Conservation (phyloP, 2,888 invertebrate species). For the Calameuta filiformis region DNA sequence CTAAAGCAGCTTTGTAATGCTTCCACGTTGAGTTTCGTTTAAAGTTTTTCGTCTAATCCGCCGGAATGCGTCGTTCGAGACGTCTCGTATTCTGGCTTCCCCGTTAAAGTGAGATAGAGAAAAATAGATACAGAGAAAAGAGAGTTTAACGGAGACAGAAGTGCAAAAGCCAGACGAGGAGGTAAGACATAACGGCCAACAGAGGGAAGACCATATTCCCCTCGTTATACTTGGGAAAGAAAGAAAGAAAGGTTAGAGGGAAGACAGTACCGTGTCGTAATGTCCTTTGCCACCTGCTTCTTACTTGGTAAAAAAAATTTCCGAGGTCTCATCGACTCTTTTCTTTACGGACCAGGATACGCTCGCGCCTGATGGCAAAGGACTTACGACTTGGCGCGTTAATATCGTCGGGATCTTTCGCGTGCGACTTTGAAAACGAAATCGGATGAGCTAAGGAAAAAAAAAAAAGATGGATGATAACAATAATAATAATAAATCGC, state of each 20-base stretch:
- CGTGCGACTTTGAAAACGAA: no score
- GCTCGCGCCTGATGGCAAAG: neutral
- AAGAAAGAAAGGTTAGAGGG: neutral
- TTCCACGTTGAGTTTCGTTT: conserved; percentile 39
- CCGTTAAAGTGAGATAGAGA: neutral
- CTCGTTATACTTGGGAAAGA: neutral
- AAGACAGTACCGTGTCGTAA: neutral
- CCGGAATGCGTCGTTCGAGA: conserved; percentile 35
- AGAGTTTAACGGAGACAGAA: neutral
- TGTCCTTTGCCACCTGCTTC: neutral
- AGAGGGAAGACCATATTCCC: neutral
- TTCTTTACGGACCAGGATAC: neutral
- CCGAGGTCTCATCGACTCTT: neutral
- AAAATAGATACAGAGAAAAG: neutral
- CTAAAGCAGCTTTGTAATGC: conserved; percentile 38
- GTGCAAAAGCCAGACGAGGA: neutral
- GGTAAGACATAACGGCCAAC: neutral
- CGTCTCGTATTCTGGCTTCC: conserved; percentile 14
- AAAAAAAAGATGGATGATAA: neutral
- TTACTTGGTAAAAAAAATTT: neutral
- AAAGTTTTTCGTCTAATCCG: conserved; percentile 48
- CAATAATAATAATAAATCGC: neutral
- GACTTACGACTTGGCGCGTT: neutral
- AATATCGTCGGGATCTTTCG: no score
- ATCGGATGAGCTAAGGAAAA: neutral